Evolutionary conservation across 35 echinoderm and acorn worm species (phyloP).

Genomic region (Eucidaris tribuloides): DNA sequence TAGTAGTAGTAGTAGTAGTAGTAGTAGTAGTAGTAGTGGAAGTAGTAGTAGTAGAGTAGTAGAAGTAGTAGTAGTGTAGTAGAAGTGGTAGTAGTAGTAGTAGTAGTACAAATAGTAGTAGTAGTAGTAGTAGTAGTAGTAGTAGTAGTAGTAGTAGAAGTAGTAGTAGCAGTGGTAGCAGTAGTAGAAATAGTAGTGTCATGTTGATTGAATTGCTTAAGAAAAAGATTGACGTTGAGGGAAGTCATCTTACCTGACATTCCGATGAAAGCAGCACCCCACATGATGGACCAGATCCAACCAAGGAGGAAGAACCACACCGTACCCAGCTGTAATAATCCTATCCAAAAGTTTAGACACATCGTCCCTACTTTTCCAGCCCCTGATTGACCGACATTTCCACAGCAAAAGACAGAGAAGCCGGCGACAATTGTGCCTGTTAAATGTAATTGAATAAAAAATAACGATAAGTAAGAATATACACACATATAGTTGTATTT

Average conservation of each 20-base stretch:
- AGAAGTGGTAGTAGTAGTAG: background rate
- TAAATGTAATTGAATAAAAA: too few relatives aligned
- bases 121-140: background rate
- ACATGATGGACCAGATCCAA: slow-evolving; percentile 86
- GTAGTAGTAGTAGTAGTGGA: too few relatives aligned
- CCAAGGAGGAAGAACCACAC: slow-evolving; percentile 81
- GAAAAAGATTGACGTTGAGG: background rate
- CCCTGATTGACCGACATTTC: slow-evolving; percentile 33
- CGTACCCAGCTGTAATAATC: slow-evolving; percentile 60
- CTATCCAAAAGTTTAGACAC: slow-evolving; percentile 69
- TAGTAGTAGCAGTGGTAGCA: background rate
- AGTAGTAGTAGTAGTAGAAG: background rate
- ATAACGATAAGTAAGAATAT: too few relatives aligned
- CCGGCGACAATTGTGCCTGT: slow-evolving; percentile 75
- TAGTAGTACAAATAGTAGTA: background rate
- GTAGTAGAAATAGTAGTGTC: background rate
- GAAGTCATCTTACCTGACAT: slow-evolving; percentile 67
- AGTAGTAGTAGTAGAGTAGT: too few relatives aligned
- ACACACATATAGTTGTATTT: too few relatives aligned
- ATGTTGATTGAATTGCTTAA: background rate
- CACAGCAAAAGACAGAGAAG: slow-evolving; percentile 79
- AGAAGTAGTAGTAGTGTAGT: background rate
- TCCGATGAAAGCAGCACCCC: slow-evolving; percentile 67
- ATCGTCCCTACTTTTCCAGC: slow-evolving; percentile 53
- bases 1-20: too few relatives aligned